Evolutionary conservation across 2,113 vertebrate genomes (phyloP), one percentile per base, ranked within the genome.

Genomic region (Dermatemys mawii): DNA sequence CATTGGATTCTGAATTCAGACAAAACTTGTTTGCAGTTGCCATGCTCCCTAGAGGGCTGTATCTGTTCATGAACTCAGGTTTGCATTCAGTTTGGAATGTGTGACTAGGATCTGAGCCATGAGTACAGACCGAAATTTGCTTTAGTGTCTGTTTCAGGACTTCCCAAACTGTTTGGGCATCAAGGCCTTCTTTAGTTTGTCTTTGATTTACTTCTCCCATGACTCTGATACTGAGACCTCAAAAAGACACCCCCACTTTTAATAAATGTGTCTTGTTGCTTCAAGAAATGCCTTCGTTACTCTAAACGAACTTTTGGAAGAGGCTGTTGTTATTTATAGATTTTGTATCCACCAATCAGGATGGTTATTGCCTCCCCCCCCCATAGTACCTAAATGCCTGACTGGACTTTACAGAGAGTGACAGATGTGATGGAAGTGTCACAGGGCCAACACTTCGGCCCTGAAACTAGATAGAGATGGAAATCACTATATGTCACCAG

Each of bases 321-420:
- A 92, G 95, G 83, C 87, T 84, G 87, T 93, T 96, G 89, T 97
- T 96, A 95, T 93, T 96, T 97, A 94, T 95, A 91, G 93, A 88
- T 92, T 86, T 86, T 84, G 50, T 94, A 82, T 94, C 90, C 95
- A 92, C 57, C 94, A 89, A 17, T 86, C 89, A 57, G 79, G 86
- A 92, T 87, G 84, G 81, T 95, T 90, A 53, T 38, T 89, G 12
- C 27, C 9, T 8, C 55, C 27, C 55, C 55, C 54, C 46, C 46
- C 46, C 46, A 46, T 46, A 29, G 29, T 32, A 32, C 57, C 57
- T 60, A 29, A 5, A 60, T 60, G 57, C 57, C 57, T 60, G 29
- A 11, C 57, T 60, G 57, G 29, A 29, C 29, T 60, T 57, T 60
- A 60, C 21, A 53, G 29, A 60, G 57, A 60, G 57, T 60, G 29